Base-by-base conservation (phyloP, 2,113 vertebrate species). In the Hypocryptadius cinnamomeus region DNA sequence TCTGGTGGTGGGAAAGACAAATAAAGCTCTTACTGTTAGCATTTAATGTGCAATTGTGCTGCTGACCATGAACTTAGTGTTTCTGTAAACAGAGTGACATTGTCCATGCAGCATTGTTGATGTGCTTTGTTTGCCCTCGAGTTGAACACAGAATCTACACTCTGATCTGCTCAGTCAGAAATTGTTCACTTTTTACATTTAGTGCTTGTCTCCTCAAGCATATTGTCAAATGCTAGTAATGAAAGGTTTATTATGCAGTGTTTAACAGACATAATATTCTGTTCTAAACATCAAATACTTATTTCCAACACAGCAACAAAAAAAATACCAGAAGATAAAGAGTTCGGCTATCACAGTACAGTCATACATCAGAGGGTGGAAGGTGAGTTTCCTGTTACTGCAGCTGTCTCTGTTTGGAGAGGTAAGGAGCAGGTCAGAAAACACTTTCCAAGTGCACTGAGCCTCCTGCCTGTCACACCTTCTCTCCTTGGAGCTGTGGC, bases 321-420 rank as follows among this genome's bases (percentile, higher is more conserved):
- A 99, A 87, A 98, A 98, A 70, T 99, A 99, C 91, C 97, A 98
- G 93, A 97, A 97, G 96, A 98, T 98, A 88, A 99, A 99, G 97
- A 98, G 97, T 27, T 98, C 99, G 1, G 96, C 99, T 90, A 92
- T 99, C 23, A 91, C 98, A 76, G 96, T 99, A 44, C 99, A 99
- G 98, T 99, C 99, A 5, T 99, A 98, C 89, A 98, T 98, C 97
- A 97, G 99, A 94, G 99, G 99, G 44, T 99, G 99, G 99, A 99
- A 99, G 99, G 99, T 99, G 89, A 85, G 98, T 97, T 68, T 57
- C 30, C 25, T 57, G 21, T 48, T 60, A 1, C 61, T 65, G 40
- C 0, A 0, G 16, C 68, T 57, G 1, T 47, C 51, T 45, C 54
- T 78, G 37, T 22, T 5, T 2, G 4, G 6, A 19, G 37, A 64